These are phyloP conservation scores for Aphelinus atriplicis DNA, from an alignment of 1,140 invertebrate species.

Conservation along the genomic window DNA sequence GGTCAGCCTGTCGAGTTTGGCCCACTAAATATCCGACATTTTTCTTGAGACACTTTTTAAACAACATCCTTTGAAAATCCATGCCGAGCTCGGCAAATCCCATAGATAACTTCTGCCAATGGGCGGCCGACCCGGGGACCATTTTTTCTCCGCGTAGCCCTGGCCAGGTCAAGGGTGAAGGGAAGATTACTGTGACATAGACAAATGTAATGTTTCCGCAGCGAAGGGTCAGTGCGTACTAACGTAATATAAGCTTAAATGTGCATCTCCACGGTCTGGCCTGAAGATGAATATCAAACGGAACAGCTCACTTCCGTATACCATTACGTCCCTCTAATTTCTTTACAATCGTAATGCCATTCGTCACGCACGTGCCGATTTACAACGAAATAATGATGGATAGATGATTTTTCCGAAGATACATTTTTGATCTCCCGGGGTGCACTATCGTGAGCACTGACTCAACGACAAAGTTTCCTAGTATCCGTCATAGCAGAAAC, in stretches of 20 bases:
- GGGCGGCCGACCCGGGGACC: too few species aligned
- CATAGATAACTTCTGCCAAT: too few species aligned
- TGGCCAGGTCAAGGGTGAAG: background rate
- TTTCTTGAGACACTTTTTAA: too few species aligned
- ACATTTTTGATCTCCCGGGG: too few species aligned
- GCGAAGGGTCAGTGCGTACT: constrained; percentile 44
- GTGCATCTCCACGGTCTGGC: constrained; percentile 22
- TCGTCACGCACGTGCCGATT: constrained; percentile 59
- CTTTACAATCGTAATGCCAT: constrained; percentile 65
- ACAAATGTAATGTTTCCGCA: constrained; percentile 49
- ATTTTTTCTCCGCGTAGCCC: too few species aligned
- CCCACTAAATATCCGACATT: too few species aligned
- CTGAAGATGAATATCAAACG: constrained; percentile 63
- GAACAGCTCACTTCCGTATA: constrained; percentile 64
- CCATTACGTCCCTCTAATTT: constrained; percentile 66
- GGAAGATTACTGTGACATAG: constrained; percentile 32
- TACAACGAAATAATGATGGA: constrained; percentile 51
- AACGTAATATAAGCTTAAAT: constrained; percentile 26
- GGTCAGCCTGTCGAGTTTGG: too few species aligned
- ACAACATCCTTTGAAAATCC: too few species aligned
- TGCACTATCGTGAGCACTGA: too few species aligned
- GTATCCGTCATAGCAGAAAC: too few species aligned
- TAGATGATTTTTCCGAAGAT: background rate
- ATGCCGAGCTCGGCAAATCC: too few species aligned
- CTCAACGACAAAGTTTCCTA: too few species aligned